Conservation (phyloP, 2,797 vertebrate species). For the Simalia tracyae region DNA sequence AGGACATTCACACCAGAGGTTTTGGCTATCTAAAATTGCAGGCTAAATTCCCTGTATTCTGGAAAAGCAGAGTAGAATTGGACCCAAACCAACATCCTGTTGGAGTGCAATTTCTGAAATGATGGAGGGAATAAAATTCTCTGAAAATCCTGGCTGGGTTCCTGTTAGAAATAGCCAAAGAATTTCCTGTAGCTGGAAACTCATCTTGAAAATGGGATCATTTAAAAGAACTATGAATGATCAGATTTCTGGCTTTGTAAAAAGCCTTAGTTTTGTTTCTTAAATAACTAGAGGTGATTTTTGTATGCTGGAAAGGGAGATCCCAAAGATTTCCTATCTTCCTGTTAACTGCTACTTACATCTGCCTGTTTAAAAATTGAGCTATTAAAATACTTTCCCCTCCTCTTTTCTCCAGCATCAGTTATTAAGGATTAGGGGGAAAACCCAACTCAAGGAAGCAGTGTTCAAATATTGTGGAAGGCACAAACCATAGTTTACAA, state of each 20-base stretch:
- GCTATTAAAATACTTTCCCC: background rate
- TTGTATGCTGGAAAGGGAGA: background rate
- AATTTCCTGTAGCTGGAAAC: slow-evolving; percentile 51
- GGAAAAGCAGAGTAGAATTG: background rate
- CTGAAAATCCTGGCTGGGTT: slow-evolving; percentile 15
- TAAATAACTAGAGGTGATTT: background rate
- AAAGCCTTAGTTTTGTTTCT: background rate
- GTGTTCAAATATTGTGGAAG: too few species aligned
- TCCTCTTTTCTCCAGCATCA: background rate
- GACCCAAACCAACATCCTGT: background rate
- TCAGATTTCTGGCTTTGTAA: background rate
- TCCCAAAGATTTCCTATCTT: background rate
- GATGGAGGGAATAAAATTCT: background rate
- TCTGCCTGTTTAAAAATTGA: background rate
- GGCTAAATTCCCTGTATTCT: background rate
- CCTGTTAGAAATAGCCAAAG: background rate
- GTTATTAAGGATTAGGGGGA: background rate
- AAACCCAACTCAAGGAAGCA: background rate
- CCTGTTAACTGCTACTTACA: background rate
- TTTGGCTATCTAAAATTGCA: background rate
- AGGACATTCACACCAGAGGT: background rate
- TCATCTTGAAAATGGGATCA: slow-evolving; percentile 42
- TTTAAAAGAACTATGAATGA: slow-evolving; percentile 14
- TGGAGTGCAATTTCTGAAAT: background rate
- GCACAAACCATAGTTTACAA: too few species aligned